Base-by-base conservation (phyloP, 2,888 invertebrate genomes). In the Tenthredo distinguenda region DNA sequence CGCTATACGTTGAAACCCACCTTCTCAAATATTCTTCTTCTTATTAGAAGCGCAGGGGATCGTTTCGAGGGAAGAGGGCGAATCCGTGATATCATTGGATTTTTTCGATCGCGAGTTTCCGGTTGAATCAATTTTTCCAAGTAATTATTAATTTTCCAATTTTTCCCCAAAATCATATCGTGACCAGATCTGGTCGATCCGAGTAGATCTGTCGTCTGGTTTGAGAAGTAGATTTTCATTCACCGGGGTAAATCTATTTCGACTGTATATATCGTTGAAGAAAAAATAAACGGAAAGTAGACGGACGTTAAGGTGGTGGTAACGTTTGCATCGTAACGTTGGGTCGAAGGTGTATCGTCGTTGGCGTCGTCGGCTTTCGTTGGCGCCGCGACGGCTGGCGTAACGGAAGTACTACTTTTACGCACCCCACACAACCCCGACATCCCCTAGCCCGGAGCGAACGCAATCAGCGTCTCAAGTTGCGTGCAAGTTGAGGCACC, bases 371-470 rank as follows among this genome's bases (percentile, higher is more conserved):
- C 37, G 84, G 47, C 37, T 55, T 77, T n/a, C 50, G 71, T 76
- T 62, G 93, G 93, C 92, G 92, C 92, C 92, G 88, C 88, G 87
- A 88, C 87, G 91, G 88, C 93, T 92, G 91, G 89, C 89, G 88
- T 87, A 91, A 89, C 92, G 93, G 92, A 93, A 93, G 92, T 91
- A 90, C 92, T 92, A 91, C 92, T 92, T 92, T 92, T 91, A 92
- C 90, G 90, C 90, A 89, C 87, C 89, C 88, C 89, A 87, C 87
- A 88, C 90, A 87, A 88, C 89, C 89, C 88, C 87, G 76, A 71
- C 81, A 85, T 86, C 84, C 62, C 74, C 50, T 85, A 84, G 86
- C 87, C 62, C 43, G 21, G 86, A 87, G 86, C 87, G 85, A 87
- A 88, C 89, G 87, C 89, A 91, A 91, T 91, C 92, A 90, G 89